Evolutionary conservation across 2,113 vertebrate species (phyloP).

Genomic region (Dicaeum eximium): DNA sequence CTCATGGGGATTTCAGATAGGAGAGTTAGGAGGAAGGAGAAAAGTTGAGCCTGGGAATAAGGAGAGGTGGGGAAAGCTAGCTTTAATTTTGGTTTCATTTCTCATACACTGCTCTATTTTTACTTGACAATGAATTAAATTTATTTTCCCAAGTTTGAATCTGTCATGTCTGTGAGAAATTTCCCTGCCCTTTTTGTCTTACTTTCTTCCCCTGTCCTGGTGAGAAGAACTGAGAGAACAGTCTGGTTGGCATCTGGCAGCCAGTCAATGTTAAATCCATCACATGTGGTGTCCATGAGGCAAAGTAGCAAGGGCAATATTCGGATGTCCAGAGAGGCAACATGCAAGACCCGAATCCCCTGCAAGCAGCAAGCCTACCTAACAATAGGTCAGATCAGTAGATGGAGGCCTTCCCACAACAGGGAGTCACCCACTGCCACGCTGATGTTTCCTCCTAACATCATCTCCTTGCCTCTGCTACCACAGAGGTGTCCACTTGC

Average conservation of each 20-base stretch:
- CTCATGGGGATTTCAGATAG: too few species aligned
- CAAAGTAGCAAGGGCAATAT: not conserved
- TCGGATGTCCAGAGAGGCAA: too few species aligned
- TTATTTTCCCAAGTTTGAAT: not conserved
- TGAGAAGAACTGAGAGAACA: not conserved
- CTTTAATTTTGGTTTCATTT: not conserved
- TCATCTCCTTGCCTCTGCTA: not conserved
- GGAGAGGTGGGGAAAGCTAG: not conserved
- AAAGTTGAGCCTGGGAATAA: not conserved
- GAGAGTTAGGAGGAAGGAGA: not conserved
- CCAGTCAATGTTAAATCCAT: not conserved
- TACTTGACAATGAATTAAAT: not conserved
- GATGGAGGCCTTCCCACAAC: not conserved
- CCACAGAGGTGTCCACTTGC: not conserved
- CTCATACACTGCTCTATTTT: not conserved
- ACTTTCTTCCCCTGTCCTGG: not conserved
- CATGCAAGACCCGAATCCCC: not conserved
- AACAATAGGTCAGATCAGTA: not conserved
- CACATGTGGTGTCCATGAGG: not conserved
- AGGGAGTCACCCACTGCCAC: not conserved
- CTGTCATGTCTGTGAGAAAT: not conserved
- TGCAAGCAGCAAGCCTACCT: not conserved
- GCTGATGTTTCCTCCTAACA: rapidly evolving
- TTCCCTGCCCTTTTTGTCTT: not conserved
- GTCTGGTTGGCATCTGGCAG: not conserved